These are phyloP conservation scores for Cephus sareptanus DNA, from an alignment of 2,888 invertebrate genomes.

Conservation along the genomic window DNA sequence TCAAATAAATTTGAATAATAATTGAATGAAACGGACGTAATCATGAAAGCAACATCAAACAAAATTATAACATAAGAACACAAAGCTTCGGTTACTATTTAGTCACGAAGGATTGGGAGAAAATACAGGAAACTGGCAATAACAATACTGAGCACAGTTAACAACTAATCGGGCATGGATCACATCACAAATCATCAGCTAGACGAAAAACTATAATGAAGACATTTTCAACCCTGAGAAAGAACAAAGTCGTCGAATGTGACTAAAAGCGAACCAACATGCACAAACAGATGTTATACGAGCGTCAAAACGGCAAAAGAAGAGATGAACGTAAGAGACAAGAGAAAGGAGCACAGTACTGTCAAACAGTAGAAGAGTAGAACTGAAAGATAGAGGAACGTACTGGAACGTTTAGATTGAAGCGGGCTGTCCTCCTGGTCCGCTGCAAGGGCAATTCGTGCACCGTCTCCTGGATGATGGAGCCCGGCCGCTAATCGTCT, in stretches of 20 bases:
- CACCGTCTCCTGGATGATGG: conserved; percentile 69
- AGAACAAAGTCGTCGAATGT: neutral
- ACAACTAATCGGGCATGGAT: neutral
- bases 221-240: neutral
- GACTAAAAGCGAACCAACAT: neutral
- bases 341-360: conserved; percentile 5
- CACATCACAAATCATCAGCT: neutral
- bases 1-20: neutral
- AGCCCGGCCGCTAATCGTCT: conserved; percentile 69
- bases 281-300: neutral
- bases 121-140: neutral
- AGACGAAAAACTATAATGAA: neutral
- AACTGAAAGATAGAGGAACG: conserved; percentile 67
- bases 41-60: neutral
- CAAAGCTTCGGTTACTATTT: neutral
- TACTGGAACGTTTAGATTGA: conserved; percentile 87
- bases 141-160: neutral
- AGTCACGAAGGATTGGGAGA: neutral
- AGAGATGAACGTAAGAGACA: conserved; percentile 18
- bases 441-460: conserved; percentile 68
- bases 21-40: neutral
- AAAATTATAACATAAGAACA: neutral
- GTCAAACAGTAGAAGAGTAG: conserved; percentile 4
- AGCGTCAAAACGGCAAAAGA: neutral
- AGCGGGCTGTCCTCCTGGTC: conserved; percentile 88